Percentiles rank a stretch among this genome's conserved stretches.
Conservation (phyloP, 2,113 vertebrate genomes). For the Bambusicola thoracicus region DNA sequence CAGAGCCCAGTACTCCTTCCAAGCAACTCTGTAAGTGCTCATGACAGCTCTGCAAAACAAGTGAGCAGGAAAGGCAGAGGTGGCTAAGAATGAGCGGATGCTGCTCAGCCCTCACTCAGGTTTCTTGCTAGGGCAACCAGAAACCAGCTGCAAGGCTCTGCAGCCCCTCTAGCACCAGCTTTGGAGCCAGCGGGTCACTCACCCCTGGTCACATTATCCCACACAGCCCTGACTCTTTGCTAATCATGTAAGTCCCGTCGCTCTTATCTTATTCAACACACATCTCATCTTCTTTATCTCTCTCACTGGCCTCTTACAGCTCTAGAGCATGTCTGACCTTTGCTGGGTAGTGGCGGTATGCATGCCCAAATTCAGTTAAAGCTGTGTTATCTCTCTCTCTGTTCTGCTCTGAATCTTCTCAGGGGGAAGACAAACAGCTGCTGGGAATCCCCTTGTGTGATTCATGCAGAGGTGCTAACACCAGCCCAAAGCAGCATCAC, state of each 20-base stretch:
- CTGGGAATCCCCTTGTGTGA: not conserved
- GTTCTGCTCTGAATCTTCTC: not conserved
- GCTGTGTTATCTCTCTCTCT: not conserved
- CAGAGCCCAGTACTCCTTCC: not conserved
- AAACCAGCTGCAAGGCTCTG: not conserved
- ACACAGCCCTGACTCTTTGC: not conserved
- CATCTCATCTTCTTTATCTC: slow-evolving; percentile 37
- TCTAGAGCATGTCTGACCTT: not conserved
- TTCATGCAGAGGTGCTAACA: not conserved
- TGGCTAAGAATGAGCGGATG: not conserved
- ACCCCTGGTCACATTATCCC: not conserved
- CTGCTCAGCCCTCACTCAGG: not conserved
- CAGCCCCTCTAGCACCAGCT: not conserved
- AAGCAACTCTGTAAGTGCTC: not conserved
- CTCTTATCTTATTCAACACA: slow-evolving; percentile 21
- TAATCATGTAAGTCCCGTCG: fast-evolving
- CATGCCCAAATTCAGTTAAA: not conserved
- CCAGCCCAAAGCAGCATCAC: not conserved
- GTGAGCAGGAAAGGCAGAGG: not conserved
- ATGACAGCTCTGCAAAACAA: not conserved
- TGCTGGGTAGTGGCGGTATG: not conserved
- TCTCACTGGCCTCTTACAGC: not conserved
- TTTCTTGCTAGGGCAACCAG: not conserved
- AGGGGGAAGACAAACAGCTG: not conserved
- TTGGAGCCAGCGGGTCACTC: not conserved